Conservation (phyloP, 2,888 invertebrate genomes). For the Gymnoscelis rufifasciata region DNA sequence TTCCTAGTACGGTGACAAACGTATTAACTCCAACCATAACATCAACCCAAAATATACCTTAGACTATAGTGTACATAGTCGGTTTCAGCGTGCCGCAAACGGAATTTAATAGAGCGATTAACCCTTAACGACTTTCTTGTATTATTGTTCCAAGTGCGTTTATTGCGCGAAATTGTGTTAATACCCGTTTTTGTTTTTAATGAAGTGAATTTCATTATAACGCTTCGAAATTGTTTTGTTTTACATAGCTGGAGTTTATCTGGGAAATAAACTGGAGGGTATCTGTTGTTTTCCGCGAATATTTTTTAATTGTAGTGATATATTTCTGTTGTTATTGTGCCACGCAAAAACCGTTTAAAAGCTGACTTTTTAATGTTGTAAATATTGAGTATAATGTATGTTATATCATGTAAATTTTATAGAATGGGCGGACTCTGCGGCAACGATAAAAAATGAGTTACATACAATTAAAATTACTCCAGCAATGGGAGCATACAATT, state of each 20-base stretch:
- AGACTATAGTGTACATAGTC: slow-evolving; percentile 29
- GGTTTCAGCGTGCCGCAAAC: slow-evolving; percentile 35
- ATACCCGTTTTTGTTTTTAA: slow-evolving; percentile 12
- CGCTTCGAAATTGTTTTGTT: slow-evolving; percentile 6
- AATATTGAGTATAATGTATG: neutral
- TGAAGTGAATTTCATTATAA: slow-evolving; percentile 15
- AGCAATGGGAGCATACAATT: no score
- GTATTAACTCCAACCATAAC: slow-evolving; percentile 14
- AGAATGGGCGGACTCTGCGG: neutral
- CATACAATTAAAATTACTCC: no score
- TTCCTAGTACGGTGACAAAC: slow-evolving; percentile 62
- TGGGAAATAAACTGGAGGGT: no score
- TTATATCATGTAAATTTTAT: slow-evolving; percentile 20
- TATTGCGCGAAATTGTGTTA: slow-evolving; percentile 15
- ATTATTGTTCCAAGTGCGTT: slow-evolving; percentile 30
- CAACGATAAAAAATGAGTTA: no score
- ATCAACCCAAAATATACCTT: slow-evolving; percentile 25
- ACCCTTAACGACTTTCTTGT: slow-evolving; percentile 7
- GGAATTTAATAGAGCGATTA: slow-evolving; percentile 14
- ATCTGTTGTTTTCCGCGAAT: no score
- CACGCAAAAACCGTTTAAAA: neutral
- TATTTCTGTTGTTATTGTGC: no score
- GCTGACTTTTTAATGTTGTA: neutral
- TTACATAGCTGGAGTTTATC: no score
- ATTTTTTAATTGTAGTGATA: no score